Evolutionary conservation across 2,113 vertebrate genomes (phyloP).

Genomic region (Mola mola): DNA sequence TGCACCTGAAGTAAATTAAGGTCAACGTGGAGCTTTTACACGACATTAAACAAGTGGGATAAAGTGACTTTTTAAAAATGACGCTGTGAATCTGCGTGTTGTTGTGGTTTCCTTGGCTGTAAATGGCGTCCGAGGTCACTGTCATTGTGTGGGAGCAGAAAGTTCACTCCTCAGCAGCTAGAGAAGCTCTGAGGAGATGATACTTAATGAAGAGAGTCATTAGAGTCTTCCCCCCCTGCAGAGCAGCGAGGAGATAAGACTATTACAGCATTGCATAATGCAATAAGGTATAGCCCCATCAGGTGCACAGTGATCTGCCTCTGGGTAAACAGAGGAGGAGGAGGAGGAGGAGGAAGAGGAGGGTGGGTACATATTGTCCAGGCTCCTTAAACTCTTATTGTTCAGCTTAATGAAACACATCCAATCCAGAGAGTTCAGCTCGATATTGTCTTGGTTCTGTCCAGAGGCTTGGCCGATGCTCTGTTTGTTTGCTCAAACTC

Average conservation of each 20-base stretch:
- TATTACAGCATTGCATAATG: constrained; percentile 68
- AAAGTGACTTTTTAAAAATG: too few relatives aligned
- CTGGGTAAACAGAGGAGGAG: constrained; percentile 8
- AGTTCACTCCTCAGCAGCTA: constrained; percentile 57
- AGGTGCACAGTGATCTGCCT: constrained; percentile 46
- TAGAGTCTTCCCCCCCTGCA: constrained; percentile 45
- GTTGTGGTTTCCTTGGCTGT: neutral
- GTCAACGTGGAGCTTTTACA: too few relatives aligned
- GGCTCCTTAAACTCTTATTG: constrained; percentile 46
- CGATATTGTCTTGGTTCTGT: constrained; percentile 21
- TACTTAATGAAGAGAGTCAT: constrained; percentile 74
- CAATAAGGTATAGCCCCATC: constrained; percentile 66
- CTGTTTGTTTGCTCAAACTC: constrained; percentile 19
- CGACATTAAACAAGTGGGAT: too few relatives aligned
- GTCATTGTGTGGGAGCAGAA: constrained; percentile 39
- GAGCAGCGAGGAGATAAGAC: constrained; percentile 57
- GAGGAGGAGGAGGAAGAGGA: too few relatives aligned
- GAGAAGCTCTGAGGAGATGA: constrained; percentile 57
- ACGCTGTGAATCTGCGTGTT: too few relatives aligned
- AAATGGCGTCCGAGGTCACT: constrained; percentile 10
- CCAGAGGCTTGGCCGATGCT: constrained; percentile 10
- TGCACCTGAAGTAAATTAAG: too few relatives aligned
- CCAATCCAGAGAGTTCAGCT: constrained; percentile 10
- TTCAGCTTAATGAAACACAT: constrained; percentile 39
- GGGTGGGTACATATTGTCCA: constrained; percentile 40